Percentiles rank a stretch among this genome's conserved stretches.
These are phyloP conservation scores for Himalopsyche japonica DNA, from an alignment of 2,888 invertebrate genomes.

Conservation along the genomic window DNA sequence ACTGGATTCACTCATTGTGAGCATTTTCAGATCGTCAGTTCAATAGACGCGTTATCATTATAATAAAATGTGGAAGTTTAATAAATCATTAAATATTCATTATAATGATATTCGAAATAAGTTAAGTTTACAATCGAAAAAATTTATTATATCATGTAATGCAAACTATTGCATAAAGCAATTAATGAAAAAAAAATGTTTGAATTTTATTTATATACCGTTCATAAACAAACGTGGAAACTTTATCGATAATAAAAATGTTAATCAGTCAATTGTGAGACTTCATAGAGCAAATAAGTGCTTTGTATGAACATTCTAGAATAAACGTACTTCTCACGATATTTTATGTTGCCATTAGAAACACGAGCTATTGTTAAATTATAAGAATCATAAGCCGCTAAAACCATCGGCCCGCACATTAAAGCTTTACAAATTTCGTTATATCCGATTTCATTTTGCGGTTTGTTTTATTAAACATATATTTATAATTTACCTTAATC, in stretches of 20 bases:
- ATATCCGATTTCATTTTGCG: not conserved
- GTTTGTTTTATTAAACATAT: not conserved
- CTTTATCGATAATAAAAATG: not conserved
- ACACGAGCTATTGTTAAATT: not conserved
- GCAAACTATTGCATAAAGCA: too few relatives aligned
- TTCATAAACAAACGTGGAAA: not conserved
- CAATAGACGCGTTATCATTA: too few relatives aligned
- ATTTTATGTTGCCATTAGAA: not conserved
- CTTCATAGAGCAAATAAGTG: not conserved
- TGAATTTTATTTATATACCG: not conserved
- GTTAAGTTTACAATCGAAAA: too few relatives aligned
- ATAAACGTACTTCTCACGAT: not conserved
- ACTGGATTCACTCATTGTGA: too few relatives aligned
- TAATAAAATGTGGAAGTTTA: too few relatives aligned
- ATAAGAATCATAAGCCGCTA: not conserved
- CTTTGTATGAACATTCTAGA: not conserved
- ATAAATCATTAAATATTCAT: too few relatives aligned
- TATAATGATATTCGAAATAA: too few relatives aligned
- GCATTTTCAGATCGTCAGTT: too few relatives aligned
- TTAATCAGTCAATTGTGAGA: not conserved
- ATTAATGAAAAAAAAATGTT: too few relatives aligned
- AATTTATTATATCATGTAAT: too few relatives aligned
- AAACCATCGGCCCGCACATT: not conserved
- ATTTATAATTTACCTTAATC: too few relatives aligned
- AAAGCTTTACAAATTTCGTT: not conserved